These are phyloP conservation scores for Trichomycterus rosablanca DNA, from an alignment of 2,113 vertebrate genomes.

Conservation along the genomic window DNA sequence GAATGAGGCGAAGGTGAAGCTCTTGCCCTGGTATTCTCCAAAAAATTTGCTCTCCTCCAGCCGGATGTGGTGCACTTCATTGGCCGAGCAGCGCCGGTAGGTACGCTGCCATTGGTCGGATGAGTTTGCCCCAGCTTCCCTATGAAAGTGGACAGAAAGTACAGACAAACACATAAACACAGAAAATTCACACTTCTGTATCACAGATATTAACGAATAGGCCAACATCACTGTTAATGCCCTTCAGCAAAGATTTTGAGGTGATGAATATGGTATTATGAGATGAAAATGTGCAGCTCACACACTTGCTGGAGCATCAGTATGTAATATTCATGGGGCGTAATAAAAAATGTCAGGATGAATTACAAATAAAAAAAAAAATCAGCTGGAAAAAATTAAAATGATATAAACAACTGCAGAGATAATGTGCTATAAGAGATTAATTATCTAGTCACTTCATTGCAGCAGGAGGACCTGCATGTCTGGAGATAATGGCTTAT, in stretches of 20 bases:
- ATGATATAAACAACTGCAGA: too few species aligned
- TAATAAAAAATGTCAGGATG: too few species aligned
- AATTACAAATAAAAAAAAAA: too few species aligned
- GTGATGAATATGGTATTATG: too few species aligned
- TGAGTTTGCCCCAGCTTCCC: conserved; percentile 62
- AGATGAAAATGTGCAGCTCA: too few species aligned
- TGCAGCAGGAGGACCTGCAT: too few species aligned
- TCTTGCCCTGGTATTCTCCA: conserved; percentile 78
- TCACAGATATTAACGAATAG: not conserved
- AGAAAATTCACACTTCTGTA: conserved; percentile 18
- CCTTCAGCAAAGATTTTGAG: not conserved
- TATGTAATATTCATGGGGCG: too few species aligned
- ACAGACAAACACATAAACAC: conserved; percentile 19
- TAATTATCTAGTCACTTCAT: too few species aligned
- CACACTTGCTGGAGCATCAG: too few species aligned
- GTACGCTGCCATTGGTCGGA: conserved; percentile 77
- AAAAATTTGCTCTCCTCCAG: conserved; percentile 81
- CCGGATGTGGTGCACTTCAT: conserved; percentile 78
- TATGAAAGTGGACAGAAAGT: conserved; percentile 39
- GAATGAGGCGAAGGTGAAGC: conserved; percentile 79
- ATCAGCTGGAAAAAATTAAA: too few species aligned
- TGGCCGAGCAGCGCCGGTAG: conserved; percentile 76
- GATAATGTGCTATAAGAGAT: too few species aligned
- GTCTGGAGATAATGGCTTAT: too few species aligned
- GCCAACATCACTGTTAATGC: not conserved